phyloP scores from a whole-genome alignment of 2,113 vertebrate species.

The Sigmodon hispidus region DNA sequence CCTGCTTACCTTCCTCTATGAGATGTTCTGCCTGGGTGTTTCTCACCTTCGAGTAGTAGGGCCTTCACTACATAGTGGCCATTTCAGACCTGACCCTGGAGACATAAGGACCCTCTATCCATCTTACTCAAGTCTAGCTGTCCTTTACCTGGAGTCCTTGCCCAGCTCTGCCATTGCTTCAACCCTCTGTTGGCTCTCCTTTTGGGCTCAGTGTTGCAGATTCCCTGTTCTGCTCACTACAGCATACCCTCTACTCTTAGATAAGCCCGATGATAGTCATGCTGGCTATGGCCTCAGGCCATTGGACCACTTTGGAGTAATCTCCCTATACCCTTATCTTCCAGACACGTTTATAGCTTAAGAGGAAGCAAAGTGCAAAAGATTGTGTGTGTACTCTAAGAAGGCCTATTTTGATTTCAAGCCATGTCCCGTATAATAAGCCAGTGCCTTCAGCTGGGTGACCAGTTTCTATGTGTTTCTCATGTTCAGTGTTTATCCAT shows the following conservation, averaged over 20 bases:
- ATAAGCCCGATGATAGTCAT: fast-evolving
- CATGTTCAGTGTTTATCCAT: fast-evolving
- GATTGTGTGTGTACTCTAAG: background rate
- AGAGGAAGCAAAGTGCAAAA: too few relatives aligned
- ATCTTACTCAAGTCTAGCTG: too few relatives aligned
- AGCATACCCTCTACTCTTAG: background rate
- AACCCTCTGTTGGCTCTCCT: background rate
- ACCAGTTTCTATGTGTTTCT: background rate
- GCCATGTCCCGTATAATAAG: fast-evolving
- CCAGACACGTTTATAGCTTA: background rate
- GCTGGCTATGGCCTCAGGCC: background rate
- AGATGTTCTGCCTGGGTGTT: fast-evolving
- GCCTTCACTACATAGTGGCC: background rate
- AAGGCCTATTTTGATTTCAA: background rate
- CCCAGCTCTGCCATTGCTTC: fast-evolving
- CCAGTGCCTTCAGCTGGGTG: background rate
- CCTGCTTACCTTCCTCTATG: background rate
- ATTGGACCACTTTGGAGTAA: fast-evolving
- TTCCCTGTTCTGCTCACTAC: background rate
- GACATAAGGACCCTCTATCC: background rate
- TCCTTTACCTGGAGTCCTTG: background rate
- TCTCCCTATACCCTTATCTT: background rate
- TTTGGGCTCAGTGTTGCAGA: background rate
- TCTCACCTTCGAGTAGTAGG: background rate
- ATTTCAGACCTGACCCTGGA: background rate